Base-by-base conservation (phyloP, 92 coral and sea anemone species). In the Siderastrea radians region DNA sequence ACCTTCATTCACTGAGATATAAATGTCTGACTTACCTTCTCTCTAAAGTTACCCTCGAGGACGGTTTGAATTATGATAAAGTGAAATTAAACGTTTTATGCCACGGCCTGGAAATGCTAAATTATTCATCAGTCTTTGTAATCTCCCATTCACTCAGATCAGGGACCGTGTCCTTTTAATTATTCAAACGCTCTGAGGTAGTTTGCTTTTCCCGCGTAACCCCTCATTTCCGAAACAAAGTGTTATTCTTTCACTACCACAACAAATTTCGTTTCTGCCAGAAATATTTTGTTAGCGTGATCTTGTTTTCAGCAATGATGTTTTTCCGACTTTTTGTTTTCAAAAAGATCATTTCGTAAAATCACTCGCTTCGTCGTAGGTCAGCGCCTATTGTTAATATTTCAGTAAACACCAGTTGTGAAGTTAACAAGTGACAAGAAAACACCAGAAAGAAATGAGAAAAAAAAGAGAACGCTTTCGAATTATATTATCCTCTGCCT, bases 71-170 rank as follows among this genome's bases (percentile, higher is more conserved):
- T 91, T 90, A 83, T 80, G 92, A 91, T 68, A 73, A 88, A 88
- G 87, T 88, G 92, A 72, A 85, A 89, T 88, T 93, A 95, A 93
- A 95, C 94, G 94, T 93, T 95, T 90, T 92, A 92, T 92, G 93
- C 93, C 87, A 89, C 87, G 91, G 91, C 78, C 88, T 82, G 88
- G 91, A 75, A 89, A 75, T 52, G 63, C 51, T 92, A 58, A 92
- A 92, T 89, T 72, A 92, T 92, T 92, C 81, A 92, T 68, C 54
- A 75, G 67, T 84, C 84, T 78, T 89, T 91, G 95, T 92, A 91
- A 92, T 92, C 92, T 17, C 90, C 59, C 44, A 77, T 74, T 91
- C 87, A 84, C 91, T 89, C 88, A 92, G 93, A 86, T 89, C 95
- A 92, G 61, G 62, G 88, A 78, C 78, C 86, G 55, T 84, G 88